Evolutionary conservation across 2,888 invertebrate species (phyloP).

Genomic region (Lomographa bimaculata): DNA sequence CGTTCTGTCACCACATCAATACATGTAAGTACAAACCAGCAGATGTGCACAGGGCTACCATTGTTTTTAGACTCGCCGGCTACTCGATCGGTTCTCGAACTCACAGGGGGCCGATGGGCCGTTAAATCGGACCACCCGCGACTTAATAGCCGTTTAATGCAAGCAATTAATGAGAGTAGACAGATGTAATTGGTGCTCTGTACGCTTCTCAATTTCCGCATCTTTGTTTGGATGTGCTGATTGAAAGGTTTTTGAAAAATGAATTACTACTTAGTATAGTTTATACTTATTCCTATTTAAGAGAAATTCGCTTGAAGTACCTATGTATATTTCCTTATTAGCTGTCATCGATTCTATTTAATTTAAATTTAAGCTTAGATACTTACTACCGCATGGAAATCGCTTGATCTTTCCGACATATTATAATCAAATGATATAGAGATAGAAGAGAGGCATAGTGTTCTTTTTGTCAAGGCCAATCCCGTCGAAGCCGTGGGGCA

Average conservation of each 20-base stretch:
- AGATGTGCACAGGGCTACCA: constrained; percentile 19
- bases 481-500: no score
- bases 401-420: no score
- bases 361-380: no score
- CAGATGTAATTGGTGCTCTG: constrained; percentile 21
- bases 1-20: constrained; percentile 7
- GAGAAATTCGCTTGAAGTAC: no score
- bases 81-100: constrained; percentile 4
- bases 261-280: no score
- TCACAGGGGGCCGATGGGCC: constrained; percentile 15
- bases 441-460: no score
- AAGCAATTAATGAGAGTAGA: constrained; percentile 23
- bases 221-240: constrained; percentile 15
- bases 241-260: background rate
- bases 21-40: constrained; percentile 1
- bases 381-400: no score
- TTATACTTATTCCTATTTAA: no score
- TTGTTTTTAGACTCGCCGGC: constrained; percentile 14
- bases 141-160: constrained; percentile 24
- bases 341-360: no score
- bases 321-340: no score
- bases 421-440: no score
- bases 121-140: constrained; percentile 56
- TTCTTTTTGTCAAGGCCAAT: no score
- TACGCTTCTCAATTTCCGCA: constrained; percentile 16